Evolutionary conservation across 2,888 invertebrate genomes (phyloP), one percentile per base, ranked within the genome.

Genomic region (Aphidius colemani): DNA sequence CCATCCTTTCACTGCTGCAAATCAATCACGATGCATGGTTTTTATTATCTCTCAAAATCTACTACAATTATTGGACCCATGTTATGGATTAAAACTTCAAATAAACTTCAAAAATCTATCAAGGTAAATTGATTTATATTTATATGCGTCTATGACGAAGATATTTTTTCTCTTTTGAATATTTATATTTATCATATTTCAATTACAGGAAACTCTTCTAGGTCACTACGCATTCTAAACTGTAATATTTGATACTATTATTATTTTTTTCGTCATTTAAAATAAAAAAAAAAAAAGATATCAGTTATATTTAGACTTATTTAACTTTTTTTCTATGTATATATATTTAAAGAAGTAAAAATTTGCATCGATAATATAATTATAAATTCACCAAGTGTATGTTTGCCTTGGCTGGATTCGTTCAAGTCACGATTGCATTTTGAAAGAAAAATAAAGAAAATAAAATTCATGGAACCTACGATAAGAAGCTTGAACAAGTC

Each of bases 21-120:
- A 13, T 59, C 71, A n/a, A 50, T 59, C 7, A 65, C 56, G 11
- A 67, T 75, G 53, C 71, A 74, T 63, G 8, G 70, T 7, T 72
- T 71, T 59, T 76, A 72, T 63, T 67, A 73, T 39, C 67, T 77
- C 51, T 68, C 72, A 30, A 77, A 78, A 68, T 68, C 69, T 11
- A 75, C 72, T 7, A 71, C 74, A 4, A 66, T 70, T 40, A 53
- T 75, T 13, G 64, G 71, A 56, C 74, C 77, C 9, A 59, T 75
- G 13, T 68, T 73, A 62, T 78, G 70, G 64, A 65, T 74, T 57
- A 41, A 49, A n/a, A 65, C 68, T 7, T 72, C 70, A 3, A 64
- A 46, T 6, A 64, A 67, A 46, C 69, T 74, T 63, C 72, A 66
- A 44, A 55, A 59, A 59, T 65, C 68, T 40, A 48, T 72, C 13